Base-by-base conservation (phyloP, 2,888 invertebrate genomes). In the Euzetes globulus region DNA sequence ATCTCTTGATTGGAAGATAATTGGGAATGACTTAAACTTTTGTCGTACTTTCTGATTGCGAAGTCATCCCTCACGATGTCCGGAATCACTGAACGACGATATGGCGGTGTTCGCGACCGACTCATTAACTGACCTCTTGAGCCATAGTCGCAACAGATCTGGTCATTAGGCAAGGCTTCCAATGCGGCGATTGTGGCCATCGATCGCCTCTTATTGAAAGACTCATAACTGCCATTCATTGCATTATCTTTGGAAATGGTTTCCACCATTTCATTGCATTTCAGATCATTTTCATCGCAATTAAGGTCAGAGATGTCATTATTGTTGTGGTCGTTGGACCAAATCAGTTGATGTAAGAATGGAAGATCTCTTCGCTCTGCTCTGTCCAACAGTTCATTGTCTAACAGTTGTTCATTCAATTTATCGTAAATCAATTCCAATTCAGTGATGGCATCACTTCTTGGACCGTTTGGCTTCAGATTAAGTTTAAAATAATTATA, bases 361-460 rank as follows among this genome's bases (percentile, higher is more conserved):
- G 85, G 88, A 80, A 87, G 83, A 83, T 88, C 91, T 75, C 91
- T 85, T 76, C 89, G 86, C 82, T 91, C 91, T 15, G 91, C 91
- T 80, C 91, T 86, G 80, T 91, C 91, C 72, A 91, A 82, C 75
- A 91, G 85, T 83, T 91, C 90, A 82, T 91, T 91, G 80, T 92
- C 92, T 45, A 77, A 70, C 0, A 58, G 71, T 13, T 78, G 77
- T 72, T 93, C 84, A n/a, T 89, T 88, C 75, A 94, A 85, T 79
- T 91, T 92, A 81, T 92, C 91, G 77, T 82, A 82, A 81, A 94
- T 93, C n/a, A 90, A 90, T 85, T 94, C 94, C 74, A 94, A 83
- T 83, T 94, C 94, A 80, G 89, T 89, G 29, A 94, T 86, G 72
- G 94, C 94, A 81, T 94, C 92, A 29, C 63, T 63, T 63, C 63